These are phyloP conservation scores for Leptinotarsa lineolata DNA, from an alignment of 1,140 invertebrate species.

Conservation along the genomic window DNA sequence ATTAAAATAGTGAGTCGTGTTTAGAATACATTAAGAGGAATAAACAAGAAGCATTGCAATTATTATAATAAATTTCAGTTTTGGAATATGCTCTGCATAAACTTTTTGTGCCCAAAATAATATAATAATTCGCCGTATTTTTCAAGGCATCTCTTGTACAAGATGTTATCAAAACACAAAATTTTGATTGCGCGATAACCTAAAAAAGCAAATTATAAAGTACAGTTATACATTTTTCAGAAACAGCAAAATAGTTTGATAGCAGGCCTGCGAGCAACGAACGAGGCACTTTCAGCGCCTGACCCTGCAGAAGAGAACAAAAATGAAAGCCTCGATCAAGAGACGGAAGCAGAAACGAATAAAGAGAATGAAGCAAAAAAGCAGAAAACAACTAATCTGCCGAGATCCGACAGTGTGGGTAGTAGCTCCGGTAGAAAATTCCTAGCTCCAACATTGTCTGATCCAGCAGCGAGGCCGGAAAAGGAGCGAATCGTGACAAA, in stretches of 20 bases:
- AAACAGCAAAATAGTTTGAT: slow-evolving; percentile 93
- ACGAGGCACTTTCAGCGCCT: slow-evolving; percentile 67
- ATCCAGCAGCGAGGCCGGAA: slow-evolving; percentile 76
- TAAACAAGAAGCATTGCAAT: too few relatives aligned
- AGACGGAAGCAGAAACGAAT: slow-evolving; percentile 60
- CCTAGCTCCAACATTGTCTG: slow-evolving; percentile 84
- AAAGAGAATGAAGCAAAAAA: slow-evolving; percentile 51
- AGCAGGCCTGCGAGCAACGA: slow-evolving; percentile 86
- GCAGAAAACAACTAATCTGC: slow-evolving; percentile 61
- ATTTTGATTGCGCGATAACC: too few relatives aligned
- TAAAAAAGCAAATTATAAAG: not conserved
- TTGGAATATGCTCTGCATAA: too few relatives aligned
- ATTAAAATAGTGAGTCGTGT: too few relatives aligned
- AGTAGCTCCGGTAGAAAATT: slow-evolving; percentile 81
- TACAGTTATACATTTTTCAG: slow-evolving; percentile 58
- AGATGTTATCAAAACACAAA: too few relatives aligned
- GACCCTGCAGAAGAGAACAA: slow-evolving; percentile 69
- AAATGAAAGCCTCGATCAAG: slow-evolving; percentile 56
- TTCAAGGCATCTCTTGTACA: too few relatives aligned
- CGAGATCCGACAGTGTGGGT: slow-evolving; percentile 79
- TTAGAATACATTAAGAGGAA: too few relatives aligned
- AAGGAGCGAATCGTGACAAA: slow-evolving; percentile 71
- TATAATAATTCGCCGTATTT: too few relatives aligned
- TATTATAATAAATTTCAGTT: too few relatives aligned
- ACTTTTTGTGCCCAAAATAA: too few relatives aligned